Evolutionary conservation across 2,888 invertebrate genomes (phyloP).

Genomic region (Andrena haemorrhoa): DNA sequence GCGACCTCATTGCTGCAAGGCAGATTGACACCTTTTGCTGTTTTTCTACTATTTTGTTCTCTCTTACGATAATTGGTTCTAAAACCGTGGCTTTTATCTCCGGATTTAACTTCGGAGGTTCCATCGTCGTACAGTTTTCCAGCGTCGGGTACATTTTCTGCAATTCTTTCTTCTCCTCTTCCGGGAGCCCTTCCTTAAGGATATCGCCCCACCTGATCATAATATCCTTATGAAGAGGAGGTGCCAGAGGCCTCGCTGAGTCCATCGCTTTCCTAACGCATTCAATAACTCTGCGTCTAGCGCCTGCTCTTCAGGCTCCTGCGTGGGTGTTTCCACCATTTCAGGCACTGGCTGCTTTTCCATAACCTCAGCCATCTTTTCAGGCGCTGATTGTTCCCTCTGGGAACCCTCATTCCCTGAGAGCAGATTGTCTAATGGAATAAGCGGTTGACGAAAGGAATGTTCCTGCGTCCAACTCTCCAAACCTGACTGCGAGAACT

Average conservation of each 20-base stretch:
- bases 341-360: too few species aligned
- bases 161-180: background rate
- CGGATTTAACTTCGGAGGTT: background rate
- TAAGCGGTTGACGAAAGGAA: constrained; percentile 10
- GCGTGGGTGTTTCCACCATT: background rate
- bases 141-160: background rate
- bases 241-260: background rate
- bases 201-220: background rate
- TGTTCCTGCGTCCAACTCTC: background rate
- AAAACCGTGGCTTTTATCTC: background rate
- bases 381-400: too few species aligned
- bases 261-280: background rate
- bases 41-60: background rate
- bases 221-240: background rate
- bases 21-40: background rate
- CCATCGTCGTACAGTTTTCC: background rate
- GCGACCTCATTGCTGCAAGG: background rate
- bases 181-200: background rate
- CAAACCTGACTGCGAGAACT: background rate
- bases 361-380: too few species aligned
- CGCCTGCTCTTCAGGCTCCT: background rate
- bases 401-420: too few species aligned
- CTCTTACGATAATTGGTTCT: background rate
- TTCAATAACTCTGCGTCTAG: background rate
- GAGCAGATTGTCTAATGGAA: too few species aligned